Evolutionary conservation across 2,113 vertebrate genomes (phyloP).

Genomic region (Erythrocebus patas): DNA sequence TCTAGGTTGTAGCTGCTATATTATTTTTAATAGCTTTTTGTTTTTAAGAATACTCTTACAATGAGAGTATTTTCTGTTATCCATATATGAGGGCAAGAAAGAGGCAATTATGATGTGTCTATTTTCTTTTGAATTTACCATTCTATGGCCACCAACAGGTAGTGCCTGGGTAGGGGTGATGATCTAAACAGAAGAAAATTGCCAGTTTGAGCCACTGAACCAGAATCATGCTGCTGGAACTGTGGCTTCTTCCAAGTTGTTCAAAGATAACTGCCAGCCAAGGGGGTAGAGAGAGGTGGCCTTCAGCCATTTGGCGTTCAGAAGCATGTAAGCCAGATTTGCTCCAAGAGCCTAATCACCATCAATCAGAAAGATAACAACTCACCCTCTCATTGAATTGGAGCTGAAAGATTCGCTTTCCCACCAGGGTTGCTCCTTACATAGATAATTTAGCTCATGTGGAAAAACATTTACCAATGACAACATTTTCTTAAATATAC

Average conservation of each 20-base stretch:
- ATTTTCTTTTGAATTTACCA: slow-evolving; percentile 1
- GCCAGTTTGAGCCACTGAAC: slow-evolving; percentile 39
- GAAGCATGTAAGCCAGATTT: not conserved
- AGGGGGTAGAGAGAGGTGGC: not conserved
- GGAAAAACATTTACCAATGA: slow-evolving; percentile 11
- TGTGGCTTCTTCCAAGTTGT: slow-evolving; percentile 45
- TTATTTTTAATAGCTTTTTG: not conserved
- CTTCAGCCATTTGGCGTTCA: slow-evolving; percentile 52
- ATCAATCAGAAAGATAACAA: slow-evolving; percentile 58
- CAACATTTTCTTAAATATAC: not conserved
- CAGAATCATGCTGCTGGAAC: slow-evolving; percentile 25
- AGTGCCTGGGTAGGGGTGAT: not conserved
- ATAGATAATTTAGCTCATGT: not conserved
- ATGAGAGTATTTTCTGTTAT: not conserved
- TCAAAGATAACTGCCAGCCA: slow-evolving; percentile 15
- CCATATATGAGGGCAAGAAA: not conserved
- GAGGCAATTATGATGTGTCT: not conserved
- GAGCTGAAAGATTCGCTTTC: slow-evolving; percentile 10
- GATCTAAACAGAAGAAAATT: slow-evolving; percentile 50
- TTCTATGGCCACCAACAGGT: not conserved
- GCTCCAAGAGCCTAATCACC: slow-evolving; percentile 39
- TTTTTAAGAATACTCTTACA: not conserved
- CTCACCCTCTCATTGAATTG: slow-evolving; percentile 9
- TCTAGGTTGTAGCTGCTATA: not conserved
- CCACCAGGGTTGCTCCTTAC: not conserved